Percentiles rank a stretch among this genome's conserved stretches.
Conservation (phyloP, 92 coral and sea anemone species). For the Anthopleura xanthogrammica region DNA sequence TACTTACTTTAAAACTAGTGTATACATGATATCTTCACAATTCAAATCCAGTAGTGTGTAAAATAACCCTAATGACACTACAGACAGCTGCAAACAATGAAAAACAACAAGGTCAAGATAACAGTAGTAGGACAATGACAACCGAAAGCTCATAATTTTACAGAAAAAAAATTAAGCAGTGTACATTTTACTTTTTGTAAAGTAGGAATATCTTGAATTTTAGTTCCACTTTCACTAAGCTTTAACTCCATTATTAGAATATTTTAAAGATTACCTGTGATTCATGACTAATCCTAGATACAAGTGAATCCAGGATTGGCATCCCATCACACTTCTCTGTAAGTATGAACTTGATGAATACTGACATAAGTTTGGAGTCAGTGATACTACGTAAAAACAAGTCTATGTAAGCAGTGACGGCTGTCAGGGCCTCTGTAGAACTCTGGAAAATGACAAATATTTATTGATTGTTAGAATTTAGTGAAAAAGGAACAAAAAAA, state of each 20-base stretch:
- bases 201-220: too few relatives aligned
- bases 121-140: not conserved
- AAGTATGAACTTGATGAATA: constrained; percentile 84
- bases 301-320: constrained; percentile 75
- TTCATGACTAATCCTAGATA: constrained; percentile 83
- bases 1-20: constrained; percentile 89
- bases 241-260: too few relatives aligned
- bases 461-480: not conserved
- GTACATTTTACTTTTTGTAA: too few relatives aligned
- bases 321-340: constrained; percentile 79
- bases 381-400: constrained; percentile 92
- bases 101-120: not conserved
- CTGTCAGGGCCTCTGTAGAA: constrained; percentile 89
- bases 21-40: constrained; percentile 92
- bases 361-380: constrained; percentile 90
- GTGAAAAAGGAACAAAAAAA: not conserved
- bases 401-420: constrained; percentile 94
- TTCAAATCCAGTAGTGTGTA: constrained; percentile 91
- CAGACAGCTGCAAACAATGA: constrained; percentile 62
- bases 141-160: too few relatives aligned
- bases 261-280: constrained; percentile 64
- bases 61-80: constrained; percentile 87
- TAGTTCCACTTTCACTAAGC: too few relatives aligned
- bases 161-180: too few relatives aligned
- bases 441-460: constrained; percentile 44